Base-by-base conservation (phyloP, 2,888 invertebrate genomes). In the Chalcis sispes region DNA sequence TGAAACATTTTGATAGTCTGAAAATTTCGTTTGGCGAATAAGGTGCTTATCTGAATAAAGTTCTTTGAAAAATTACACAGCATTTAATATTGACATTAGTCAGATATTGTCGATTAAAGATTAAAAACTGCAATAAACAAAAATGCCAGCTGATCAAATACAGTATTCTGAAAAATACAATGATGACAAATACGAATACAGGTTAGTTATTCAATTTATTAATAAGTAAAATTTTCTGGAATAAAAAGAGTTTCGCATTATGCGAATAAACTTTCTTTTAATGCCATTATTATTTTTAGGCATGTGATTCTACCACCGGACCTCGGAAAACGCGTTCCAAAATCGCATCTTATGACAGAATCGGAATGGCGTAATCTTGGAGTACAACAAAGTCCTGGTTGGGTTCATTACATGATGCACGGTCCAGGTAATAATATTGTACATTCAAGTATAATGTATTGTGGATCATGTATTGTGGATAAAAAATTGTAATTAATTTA, bases 321-420 rank as follows among this genome's bases (percentile, higher is more conserved):
- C 79, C 90, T 97, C 52, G 95, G 96, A 0, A 94, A 94, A 79
- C 89, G 94, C 66, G 96, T 98, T 0, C 98, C 98, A 0, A 94
- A 95, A 85, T 93, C 94, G 0, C 97, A 97, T 86, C 90, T 98
- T 61, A 96, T 98, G 96, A 94, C 96, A 0, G 98, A 98, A 90
- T 94, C 95, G 0, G 98, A 98, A 89, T 98, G 98, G 98, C 91
- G 98, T 77, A 95, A 96, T 89, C 91, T 98, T 1, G 98, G 98
- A 0, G 96, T 98, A 0, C 97, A 97, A 86, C 98, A 98, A 88
- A 96, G 96, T 86, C 96, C 96, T 0, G 95, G 95, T 62, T 95
- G 95, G 95, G 91, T 95, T 1, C 96, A 96, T 89, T 96, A 96
- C 86, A 95, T 96, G 96, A 92, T 96, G 80, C 98, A 98, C 87